Conservation (phyloP, 2,113 vertebrate genomes). For the Dromaius novaehollandiae region DNA sequence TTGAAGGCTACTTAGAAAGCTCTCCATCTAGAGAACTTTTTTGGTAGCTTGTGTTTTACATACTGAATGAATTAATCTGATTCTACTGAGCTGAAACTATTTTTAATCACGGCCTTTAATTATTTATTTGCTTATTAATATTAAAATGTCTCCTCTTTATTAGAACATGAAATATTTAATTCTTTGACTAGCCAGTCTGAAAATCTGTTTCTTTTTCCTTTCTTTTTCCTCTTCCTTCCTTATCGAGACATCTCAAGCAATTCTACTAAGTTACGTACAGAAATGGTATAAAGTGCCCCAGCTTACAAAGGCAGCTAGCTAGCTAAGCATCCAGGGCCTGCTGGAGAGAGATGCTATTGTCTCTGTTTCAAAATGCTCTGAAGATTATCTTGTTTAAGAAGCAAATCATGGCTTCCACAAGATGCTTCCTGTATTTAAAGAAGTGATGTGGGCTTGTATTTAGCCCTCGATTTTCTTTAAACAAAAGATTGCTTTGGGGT, state of each 20-base stretch:
- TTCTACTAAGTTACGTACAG: not conserved
- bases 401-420: not conserved
- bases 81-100: not conserved
- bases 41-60: not conserved
- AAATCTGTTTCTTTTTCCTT: not conserved
- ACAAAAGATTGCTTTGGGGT: not conserved
- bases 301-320: not conserved
- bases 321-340: not conserved
- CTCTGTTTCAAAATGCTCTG: not conserved
- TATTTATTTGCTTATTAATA: conserved; percentile 21
- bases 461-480: not conserved
- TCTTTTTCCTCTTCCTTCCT: not conserved
- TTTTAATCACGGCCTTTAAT: conserved; percentile 19
- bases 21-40: not conserved
- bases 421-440: not conserved
- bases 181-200: not conserved
- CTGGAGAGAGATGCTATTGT: not conserved
- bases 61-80: not conserved
- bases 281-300: not conserved
- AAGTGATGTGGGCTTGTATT: not conserved
- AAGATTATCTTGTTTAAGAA: not conserved
- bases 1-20: not conserved
- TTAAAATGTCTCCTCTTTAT: not conserved
- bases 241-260: not conserved
- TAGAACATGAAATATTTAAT: not conserved